phyloP scores from a whole-genome alignment of 2,113 vertebrate genomes.

The Ceyx margarethae region DNA sequence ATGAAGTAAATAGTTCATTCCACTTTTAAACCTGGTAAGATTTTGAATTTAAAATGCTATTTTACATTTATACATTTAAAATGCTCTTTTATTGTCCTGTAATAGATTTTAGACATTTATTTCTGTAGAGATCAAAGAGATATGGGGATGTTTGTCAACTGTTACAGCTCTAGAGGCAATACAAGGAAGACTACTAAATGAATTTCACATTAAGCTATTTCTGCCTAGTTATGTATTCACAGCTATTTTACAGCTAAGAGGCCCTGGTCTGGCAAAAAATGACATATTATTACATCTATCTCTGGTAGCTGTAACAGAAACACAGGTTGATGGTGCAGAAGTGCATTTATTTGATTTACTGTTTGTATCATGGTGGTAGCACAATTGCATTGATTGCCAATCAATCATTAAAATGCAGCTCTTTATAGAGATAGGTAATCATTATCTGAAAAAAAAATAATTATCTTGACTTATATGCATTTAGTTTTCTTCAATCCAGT shows the following conservation, averaged over 20 bases:
- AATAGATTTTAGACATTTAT: slow-evolving; percentile 30
- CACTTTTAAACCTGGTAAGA: slow-evolving; percentile 11
- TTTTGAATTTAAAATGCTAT: neutral
- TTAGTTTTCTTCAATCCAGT: neutral
- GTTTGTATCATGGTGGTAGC: neutral
- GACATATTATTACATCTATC: no score
- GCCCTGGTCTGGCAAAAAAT: neutral
- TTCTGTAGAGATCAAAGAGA: slow-evolving; percentile 48
- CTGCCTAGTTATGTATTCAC: neutral
- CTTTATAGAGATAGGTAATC: neutral
- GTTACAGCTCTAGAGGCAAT: slow-evolving; percentile 6
- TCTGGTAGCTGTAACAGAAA: neutral
- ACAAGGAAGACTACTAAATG: neutral
- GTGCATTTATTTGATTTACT: neutral
- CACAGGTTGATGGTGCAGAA: neutral
- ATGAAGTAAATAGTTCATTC: neutral
- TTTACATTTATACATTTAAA: neutral
- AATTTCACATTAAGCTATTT: neutral
- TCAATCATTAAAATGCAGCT: slow-evolving; percentile 33
- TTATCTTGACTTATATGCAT: neutral
- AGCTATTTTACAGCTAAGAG: neutral
- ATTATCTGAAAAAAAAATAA: neutral
- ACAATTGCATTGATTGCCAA: neutral
- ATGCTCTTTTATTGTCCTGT: slow-evolving; percentile 45
- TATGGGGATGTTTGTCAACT: slow-evolving; percentile 21